These are phyloP conservation scores for Epinephelus fuscoguttatus DNA, from an alignment of 2,113 vertebrate species.

Conservation along the genomic window DNA sequence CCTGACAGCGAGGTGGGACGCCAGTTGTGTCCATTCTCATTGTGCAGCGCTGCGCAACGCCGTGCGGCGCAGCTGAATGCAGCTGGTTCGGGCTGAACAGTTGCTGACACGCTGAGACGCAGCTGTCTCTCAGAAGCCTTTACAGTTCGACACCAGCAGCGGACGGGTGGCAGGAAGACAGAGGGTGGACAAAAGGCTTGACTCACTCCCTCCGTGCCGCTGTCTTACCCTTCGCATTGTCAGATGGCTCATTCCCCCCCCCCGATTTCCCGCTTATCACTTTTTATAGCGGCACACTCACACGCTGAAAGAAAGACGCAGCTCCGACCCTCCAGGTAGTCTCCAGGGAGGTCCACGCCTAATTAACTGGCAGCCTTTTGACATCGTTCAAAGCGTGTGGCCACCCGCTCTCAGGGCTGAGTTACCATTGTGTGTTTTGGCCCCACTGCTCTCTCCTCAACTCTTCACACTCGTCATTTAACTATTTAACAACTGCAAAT, in stretches of 20 bases:
- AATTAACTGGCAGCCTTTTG: conserved; percentile 77
- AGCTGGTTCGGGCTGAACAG: conserved; percentile 43
- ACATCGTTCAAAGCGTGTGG: conserved; percentile 62
- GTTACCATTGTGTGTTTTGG: conserved; percentile 74
- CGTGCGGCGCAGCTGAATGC: conserved; percentile 43
- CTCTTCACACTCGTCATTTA: conserved; percentile 51
- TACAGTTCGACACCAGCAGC: conserved; percentile 43
- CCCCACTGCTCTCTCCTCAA: conserved; percentile 36
- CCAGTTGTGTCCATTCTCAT: conserved; percentile 46
- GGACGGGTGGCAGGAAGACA: conserved; percentile 32
- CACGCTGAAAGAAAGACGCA: conserved; percentile 35
- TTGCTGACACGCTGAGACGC: conserved; percentile 54
- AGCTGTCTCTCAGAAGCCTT: conserved; percentile 59
- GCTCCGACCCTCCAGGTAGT: conserved; percentile 77
- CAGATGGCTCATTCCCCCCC: not conserved
- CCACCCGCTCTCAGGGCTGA: conserved; percentile 56
- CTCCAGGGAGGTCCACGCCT: conserved; percentile 79
- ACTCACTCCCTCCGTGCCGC: conserved; percentile 31
- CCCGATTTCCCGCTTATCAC: conserved; percentile 53
- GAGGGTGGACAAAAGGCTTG: conserved; percentile 50
- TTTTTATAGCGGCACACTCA: conserved; percentile 38
- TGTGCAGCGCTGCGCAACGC: conserved; percentile 32
- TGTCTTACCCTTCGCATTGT: conserved; percentile 29
- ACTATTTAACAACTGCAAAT: conserved; percentile 50
- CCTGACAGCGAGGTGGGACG: conserved; percentile 42